These are phyloP conservation scores for Germaria angustata DNA, from an alignment of 2,888 invertebrate genomes.

Conservation along the genomic window DNA sequence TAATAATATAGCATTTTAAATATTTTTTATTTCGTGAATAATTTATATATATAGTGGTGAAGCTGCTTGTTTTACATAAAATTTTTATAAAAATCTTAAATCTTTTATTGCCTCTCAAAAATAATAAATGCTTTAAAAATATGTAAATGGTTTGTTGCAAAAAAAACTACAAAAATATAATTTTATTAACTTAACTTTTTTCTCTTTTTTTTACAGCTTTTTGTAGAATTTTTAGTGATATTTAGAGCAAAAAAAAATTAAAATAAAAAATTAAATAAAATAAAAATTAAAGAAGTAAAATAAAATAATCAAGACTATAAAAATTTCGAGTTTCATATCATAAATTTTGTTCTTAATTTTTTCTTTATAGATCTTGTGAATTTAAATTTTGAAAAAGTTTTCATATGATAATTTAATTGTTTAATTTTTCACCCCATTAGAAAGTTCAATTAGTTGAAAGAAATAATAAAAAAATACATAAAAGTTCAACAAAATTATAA, in stretches of 20 bases:
- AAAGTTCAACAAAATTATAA: conserved; percentile 6
- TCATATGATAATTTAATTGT: neutral
- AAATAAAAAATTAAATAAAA: too few relatives aligned
- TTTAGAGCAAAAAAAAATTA: neutral
- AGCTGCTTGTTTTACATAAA: neutral
- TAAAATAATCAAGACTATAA: too few relatives aligned
- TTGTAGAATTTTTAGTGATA: neutral
- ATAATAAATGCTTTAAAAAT: conserved; percentile 29
- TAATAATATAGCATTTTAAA: too few relatives aligned
- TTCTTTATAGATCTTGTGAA: neutral
- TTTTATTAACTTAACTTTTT: conserved; percentile 5
- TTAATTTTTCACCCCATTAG: conserved; percentile 41
- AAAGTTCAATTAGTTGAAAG: conserved; percentile 30
- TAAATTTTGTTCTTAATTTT: conserved; percentile 10
- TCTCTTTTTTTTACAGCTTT: conserved; percentile 32
- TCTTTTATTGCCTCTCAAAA: neutral
- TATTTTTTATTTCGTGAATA: too few relatives aligned
- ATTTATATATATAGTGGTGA: neutral
- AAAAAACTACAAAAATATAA: neutral
- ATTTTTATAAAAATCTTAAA: too few relatives aligned
- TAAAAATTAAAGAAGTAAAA: too few relatives aligned
- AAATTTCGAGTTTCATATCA: neutral
- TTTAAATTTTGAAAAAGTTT: neutral
- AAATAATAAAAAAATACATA: conserved; percentile 7
- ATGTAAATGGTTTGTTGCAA: conserved; percentile 51